These are phyloP conservation scores for Microtus richardsoni DNA, from an alignment of 2,113 vertebrate genomes.

Conservation along the genomic window DNA sequence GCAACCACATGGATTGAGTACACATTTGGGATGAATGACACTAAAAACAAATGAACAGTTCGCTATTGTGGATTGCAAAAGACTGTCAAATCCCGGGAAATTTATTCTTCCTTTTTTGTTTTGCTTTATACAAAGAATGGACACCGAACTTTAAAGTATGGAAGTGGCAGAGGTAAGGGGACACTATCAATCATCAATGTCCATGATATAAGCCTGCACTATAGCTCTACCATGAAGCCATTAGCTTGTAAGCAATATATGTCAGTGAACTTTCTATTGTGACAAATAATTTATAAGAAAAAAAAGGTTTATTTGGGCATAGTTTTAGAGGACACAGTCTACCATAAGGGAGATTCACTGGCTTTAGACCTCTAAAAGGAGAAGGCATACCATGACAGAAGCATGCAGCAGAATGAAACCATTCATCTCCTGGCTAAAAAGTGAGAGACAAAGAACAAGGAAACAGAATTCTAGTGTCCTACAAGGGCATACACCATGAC, in stretches of 20 bases:
- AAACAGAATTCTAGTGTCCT: neutral
- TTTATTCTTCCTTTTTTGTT: neutral
- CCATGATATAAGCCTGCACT: neutral
- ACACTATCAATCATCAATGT: neutral
- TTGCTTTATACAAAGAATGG: neutral
- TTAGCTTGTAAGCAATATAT: too few species aligned
- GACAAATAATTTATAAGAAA: neutral
- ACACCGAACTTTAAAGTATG: neutral
- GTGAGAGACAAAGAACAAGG: neutral
- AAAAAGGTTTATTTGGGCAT: neutral
- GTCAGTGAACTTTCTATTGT: neutral
- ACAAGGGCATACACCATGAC: neutral
- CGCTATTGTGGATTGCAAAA: neutral
- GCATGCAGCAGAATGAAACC: neutral
- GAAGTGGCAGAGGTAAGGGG: neutral
- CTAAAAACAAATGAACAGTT: constrained; percentile 15
- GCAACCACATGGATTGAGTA: neutral
- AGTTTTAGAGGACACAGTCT: neutral
- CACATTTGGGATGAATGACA: neutral
- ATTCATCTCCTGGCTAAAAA: neutral
- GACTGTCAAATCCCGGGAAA: constrained; percentile 27
- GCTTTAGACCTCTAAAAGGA: neutral
- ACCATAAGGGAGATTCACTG: neutral
- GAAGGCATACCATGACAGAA: neutral
- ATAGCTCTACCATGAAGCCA: neutral